Base-by-base conservation (phyloP, 1,140 invertebrate species). In the Goniozus legneri region DNA sequence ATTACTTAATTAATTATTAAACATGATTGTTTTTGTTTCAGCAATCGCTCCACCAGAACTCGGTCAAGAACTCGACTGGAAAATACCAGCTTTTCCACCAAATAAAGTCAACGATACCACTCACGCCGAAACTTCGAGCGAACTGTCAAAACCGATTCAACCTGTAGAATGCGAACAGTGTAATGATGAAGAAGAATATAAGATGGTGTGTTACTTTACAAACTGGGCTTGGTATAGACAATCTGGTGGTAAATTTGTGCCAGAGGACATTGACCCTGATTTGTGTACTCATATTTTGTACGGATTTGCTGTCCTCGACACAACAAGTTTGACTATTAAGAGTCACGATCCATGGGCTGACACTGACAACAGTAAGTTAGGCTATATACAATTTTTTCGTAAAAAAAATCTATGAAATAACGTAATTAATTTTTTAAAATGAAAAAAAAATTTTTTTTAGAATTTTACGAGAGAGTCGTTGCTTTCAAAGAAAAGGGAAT, bases 211-310 rank as follows among this genome's bases (percentile, higher is more conserved):
- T 55, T 84, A 84, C 50, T 84, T 82, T 39, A 82, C 80, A 0
- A 84, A 83, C 41, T 84, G 82, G 82, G 80, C 82, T 2, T 81
- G 81, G 75, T 84, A 84, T 47, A 67, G 82, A 36, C 81, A 79
- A 54, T 77, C 74, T 0, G 64, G 67, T 31, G 83, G 80, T 10
- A 82, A 79, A 62, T 84, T 80, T 44, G 47, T 76, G 1, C 82
- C 82, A 2, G 77, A 78, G 32, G 77, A 84, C 50, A 81, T 87
- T n/a, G 82, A 86, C 52, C 64, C 80, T 0, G 70, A 79, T 44
- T 66, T 87, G 2, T 87, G 85, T 47, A 83, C 84, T 0, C 85
- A 87, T 56, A 77, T 87, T 22, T 73, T 86, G 10, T 86, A 86
- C 50, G 84, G 82, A 6, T 87, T 86, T 55, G 84, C 81, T 7